These are phyloP conservation scores for Semaprochilodus insignis DNA, from an alignment of 2,797 vertebrate species.

Conservation along the genomic window DNA sequence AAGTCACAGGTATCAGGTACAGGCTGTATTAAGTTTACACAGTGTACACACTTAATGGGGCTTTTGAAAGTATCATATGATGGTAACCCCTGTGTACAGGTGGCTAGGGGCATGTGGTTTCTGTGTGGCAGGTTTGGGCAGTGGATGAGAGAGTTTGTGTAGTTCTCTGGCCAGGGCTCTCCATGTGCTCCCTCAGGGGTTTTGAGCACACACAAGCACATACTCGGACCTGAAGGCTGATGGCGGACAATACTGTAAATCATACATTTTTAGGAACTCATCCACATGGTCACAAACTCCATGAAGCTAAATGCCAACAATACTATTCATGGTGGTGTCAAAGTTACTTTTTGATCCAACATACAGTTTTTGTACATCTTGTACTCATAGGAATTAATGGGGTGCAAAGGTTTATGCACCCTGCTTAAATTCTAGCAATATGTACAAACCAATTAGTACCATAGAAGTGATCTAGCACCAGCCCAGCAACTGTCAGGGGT, in stretches of 20 bases:
- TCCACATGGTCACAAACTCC: neutral
- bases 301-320: neutral
- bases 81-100: constrained; percentile 26
- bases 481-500: too few relatives aligned
- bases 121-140: constrained; percentile 46
- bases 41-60: constrained; percentile 19
- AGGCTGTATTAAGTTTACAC: constrained; percentile 21
- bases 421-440: too few relatives aligned
- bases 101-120: constrained; percentile 37
- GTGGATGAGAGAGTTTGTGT: constrained; percentile 44
- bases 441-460: too few relatives aligned
- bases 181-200: constrained; percentile 47
- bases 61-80: constrained; percentile 32
- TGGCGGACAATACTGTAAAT: neutral
- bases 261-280: neutral
- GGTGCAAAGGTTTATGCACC: too few relatives aligned
- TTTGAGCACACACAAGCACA: constrained; percentile 19
- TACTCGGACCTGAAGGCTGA: neutral
- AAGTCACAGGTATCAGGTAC: constrained; percentile 14
- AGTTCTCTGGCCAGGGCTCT: constrained; percentile 70
- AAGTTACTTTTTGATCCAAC: too few relatives aligned
- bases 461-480: too few relatives aligned
- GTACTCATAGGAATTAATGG: too few relatives aligned
- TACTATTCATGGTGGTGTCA: too few relatives aligned
- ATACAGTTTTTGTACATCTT: too few relatives aligned